These are phyloP conservation scores for Allacma fusca DNA, from an alignment of 2,888 invertebrate species.

Conservation along the genomic window DNA sequence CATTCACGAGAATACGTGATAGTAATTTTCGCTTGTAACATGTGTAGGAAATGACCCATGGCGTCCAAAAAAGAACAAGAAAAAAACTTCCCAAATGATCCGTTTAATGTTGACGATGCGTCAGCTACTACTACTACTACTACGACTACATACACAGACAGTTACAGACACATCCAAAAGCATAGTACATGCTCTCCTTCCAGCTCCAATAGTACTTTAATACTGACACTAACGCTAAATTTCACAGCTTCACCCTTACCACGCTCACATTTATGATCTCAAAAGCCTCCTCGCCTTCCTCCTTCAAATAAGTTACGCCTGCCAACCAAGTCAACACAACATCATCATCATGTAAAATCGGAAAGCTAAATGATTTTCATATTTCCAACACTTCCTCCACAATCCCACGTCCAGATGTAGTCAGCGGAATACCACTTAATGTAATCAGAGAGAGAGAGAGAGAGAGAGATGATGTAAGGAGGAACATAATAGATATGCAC, in stretches of 20 bases:
- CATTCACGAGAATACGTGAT: constrained; percentile 22
- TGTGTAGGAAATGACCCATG: constrained; percentile 50
- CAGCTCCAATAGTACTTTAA: not conserved
- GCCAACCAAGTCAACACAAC: not conserved
- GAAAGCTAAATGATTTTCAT: too few relatives aligned
- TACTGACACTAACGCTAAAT: not conserved
- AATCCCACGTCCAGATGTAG: not conserved
- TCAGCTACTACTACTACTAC: too few relatives aligned
- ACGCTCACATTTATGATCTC: not conserved
- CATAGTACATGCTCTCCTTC: too few relatives aligned
- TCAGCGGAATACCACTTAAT: too few relatives aligned
- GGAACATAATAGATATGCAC: constrained; percentile 5
- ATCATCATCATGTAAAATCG: too few relatives aligned
- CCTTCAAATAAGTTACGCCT: constrained; percentile 4
- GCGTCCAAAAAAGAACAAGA: constrained; percentile 25
- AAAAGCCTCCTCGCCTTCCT: not conserved
- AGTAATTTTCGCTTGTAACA: constrained; percentile 45
- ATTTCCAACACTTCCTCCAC: too few relatives aligned
- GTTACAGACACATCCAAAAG: not conserved
- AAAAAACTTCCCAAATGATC: constrained; percentile 49
- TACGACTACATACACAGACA: not conserved
- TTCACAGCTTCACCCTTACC: constrained; percentile 14
- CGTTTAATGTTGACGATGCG: constrained; percentile 40
- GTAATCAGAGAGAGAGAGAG: not conserved
- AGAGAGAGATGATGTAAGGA: not conserved